Conservation (phyloP, 2,888 invertebrate species). For the Phymatocera aterrima region DNA sequence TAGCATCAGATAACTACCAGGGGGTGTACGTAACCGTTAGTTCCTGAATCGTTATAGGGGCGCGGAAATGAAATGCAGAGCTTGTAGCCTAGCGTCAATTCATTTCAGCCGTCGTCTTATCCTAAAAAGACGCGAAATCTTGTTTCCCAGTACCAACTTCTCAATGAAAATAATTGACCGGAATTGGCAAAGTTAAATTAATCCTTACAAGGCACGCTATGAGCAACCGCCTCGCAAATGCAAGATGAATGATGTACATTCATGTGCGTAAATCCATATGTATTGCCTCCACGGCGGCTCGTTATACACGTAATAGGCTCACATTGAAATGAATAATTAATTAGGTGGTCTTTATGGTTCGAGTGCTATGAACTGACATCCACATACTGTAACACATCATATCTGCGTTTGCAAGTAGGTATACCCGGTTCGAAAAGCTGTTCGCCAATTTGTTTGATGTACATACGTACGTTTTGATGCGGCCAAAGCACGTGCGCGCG, state of each 20-base stretch:
- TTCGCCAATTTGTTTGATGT: not conserved
- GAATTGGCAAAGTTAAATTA: not conserved
- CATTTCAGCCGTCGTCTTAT: not conserved
- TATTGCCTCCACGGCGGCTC: too few relatives aligned
- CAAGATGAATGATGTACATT: not conserved
- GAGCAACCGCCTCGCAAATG: not conserved
- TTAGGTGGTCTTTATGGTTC: not conserved
- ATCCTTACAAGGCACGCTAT: not conserved
- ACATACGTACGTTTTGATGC: not conserved
- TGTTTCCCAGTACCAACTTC: not conserved
- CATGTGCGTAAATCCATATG: too few relatives aligned
- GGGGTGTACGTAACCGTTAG: not conserved
- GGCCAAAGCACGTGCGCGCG: not conserved
- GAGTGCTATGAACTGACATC: too few relatives aligned
- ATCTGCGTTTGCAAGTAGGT: too few relatives aligned
- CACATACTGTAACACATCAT: not conserved
- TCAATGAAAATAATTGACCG: not conserved
- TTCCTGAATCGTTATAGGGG: conserved; percentile 10
- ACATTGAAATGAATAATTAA: too few relatives aligned
- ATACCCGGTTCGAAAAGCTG: not conserved
- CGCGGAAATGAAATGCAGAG: conserved; percentile 15
- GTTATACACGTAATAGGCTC: too few relatives aligned
- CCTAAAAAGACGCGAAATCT: not conserved
- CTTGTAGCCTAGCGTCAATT: not conserved
- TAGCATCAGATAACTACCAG: not conserved